Conservation (phyloP, 1,140 invertebrate species). For the Polypedilum pembai region DNA sequence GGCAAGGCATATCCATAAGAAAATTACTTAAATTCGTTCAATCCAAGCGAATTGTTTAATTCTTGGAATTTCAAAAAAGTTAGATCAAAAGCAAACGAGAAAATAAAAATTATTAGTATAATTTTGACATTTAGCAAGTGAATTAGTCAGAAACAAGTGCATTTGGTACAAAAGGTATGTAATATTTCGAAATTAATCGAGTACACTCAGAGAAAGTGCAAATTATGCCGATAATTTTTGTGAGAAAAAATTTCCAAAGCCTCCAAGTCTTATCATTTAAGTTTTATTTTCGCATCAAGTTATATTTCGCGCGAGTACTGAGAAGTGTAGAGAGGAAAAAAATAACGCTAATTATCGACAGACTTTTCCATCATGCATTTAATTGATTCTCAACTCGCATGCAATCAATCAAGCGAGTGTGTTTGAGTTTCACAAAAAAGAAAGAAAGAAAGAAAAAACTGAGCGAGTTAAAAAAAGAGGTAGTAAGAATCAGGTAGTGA, state of each 20-base stretch:
- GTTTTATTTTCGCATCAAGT: neutral
- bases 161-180: neutral
- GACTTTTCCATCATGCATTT: neutral
- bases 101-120: conserved; percentile 1
- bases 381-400: neutral
- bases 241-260: neutral
- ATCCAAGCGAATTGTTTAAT: neutral
- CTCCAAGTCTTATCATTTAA: neutral
- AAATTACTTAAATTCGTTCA: too few species aligned
- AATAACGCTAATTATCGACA: neutral
- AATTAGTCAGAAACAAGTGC: neutral
- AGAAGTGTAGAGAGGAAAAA: neutral
- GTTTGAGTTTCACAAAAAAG: neutral
- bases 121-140: conserved; percentile 15
- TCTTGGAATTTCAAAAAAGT: neutral
- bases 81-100: neutral
- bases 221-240: neutral
- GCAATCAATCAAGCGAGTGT: neutral
- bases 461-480: neutral
- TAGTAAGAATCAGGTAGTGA: neutral
- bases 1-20: too few species aligned
- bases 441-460: neutral
- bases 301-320: neutral
- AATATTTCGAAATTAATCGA: neutral
- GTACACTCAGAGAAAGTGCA: neutral